Evolutionary conservation across 2,797 vertebrate genomes (phyloP), one percentile per base, ranked within the genome.

Genomic region (Esox lucius): DNA sequence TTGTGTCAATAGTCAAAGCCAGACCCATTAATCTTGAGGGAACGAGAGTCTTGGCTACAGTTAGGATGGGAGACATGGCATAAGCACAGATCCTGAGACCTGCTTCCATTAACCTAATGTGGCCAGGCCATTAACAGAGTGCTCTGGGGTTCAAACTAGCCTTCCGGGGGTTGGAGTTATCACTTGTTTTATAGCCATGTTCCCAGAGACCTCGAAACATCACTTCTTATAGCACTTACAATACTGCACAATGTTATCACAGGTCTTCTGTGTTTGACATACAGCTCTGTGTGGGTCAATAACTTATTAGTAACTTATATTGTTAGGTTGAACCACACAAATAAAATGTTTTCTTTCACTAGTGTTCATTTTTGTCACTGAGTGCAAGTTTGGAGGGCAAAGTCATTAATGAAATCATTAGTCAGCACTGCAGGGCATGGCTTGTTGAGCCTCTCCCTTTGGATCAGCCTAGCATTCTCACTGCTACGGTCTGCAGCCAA

Each of bases 1-100:
- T 86, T 90, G 87, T 93, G 90, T 92, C 94, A 91, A 92, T 93
- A 94, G 84, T 85, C 83, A 85, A 86, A 87, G 70, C 83, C 73
- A 81, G 72, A 71, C 76, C 81, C 87, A 90, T 94, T 91, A 90
- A 92, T 94, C 93, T 87, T 17, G 74, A 77, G 70, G 79, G 80
- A 59, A 83, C 84, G 79, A 85, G 62, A 85, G 62, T 46, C 67
- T 56, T 73, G 72, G 75, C 77, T 75, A 42, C 65, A 61, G 73
- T 69, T 39, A 35, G 33, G 42, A 24, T 39, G 67, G 67, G 67
- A 24, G 12, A 24, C 17, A 8, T 2, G 22, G 12, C 48, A 24
- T 46, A 28, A 46, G 68, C 35, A 24, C 42, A 24, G 22, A 0
- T 7, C n/a, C 22, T 22, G 42, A 33, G 65, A 39, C 65, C 75